Evolutionary conservation across 30 jellyfish, hydroid and myxozoan genomes (phyloP), one percentile per base, ranked within the genome.

Genomic region (Clytia hemisphaerica): DNA sequence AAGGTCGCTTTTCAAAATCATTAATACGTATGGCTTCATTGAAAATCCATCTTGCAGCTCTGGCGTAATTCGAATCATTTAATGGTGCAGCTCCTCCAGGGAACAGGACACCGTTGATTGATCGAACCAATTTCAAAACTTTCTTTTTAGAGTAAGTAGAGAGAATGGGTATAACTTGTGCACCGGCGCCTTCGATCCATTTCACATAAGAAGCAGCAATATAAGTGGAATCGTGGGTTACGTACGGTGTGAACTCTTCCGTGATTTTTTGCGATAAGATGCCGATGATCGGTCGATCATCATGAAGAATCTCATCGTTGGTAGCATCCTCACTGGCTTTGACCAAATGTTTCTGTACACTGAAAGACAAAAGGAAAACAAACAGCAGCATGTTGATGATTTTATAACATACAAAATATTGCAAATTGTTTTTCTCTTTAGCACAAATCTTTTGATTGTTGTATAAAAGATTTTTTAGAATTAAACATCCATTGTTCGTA

Each of bases 151-250:
- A 34, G 68, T 36, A 25, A 10, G 62, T 83, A 26, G 88, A 57
- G 29, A 75, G 42, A 16, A 83, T 73, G 24, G 95, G 92, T 12
- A 83, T 91, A 51, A 68, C 95, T 50, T 84, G 71, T 1, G 83
- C 95, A n/a, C 95, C 95, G 33, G 85, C 74, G 60, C 71, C 64
- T 44, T 83, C 91, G 18, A 60, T 42, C 33, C 47, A 75, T 61
- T 83, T 83, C 54, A 83, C 85, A 58, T 83, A 83, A 9, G 95
- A 83, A 6, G 95, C 95, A 9, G 95, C 92, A 49, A 83, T 83
- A 54, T 83, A 83, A 25, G 80, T 66, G 30, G 71, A 58, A 15
- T 80, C 80, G n/a, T 71, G 59, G n/a, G 77, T 32, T 64, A 82
- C 60, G 14, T 85, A 75, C 42, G 58, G 86, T 14, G 58, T 28